phyloP scores from a whole-genome alignment of 2,888 invertebrate species.

The Nasonovia ribisnigri region DNA sequence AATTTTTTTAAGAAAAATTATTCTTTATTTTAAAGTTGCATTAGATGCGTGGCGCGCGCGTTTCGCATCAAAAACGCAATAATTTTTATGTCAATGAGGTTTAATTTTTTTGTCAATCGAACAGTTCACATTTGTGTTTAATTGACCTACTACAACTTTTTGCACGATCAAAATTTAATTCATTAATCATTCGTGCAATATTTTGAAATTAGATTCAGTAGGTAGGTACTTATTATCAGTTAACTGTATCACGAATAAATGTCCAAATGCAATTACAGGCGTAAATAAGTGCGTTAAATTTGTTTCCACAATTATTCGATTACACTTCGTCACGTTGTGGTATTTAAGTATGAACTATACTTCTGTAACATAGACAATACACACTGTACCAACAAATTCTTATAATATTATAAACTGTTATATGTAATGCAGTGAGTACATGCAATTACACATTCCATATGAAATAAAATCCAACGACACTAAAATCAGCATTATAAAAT shows the following conservation, averaged over 20 bases:
- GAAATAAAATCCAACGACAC: not conserved
- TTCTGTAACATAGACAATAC: not conserved
- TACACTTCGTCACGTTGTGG: not conserved
- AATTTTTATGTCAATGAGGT: not conserved
- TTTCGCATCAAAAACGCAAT: not conserved
- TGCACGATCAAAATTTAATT: not conserved
- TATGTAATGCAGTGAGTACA: not conserved
- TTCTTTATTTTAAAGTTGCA: too few relatives aligned
- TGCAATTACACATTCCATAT: not conserved
- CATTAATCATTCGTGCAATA: not conserved
- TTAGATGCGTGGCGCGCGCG: too few relatives aligned
- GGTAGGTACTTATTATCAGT: not conserved
- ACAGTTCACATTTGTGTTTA: not conserved
- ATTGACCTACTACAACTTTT: not conserved
- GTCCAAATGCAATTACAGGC: not conserved
- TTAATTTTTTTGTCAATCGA: not conserved
- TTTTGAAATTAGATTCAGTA: not conserved
- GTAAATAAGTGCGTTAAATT: not conserved
- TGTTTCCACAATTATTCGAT: not conserved
- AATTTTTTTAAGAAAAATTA: too few relatives aligned
- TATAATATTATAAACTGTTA: not conserved
- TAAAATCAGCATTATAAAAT: not conserved
- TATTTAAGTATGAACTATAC: not conserved
- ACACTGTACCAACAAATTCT: not conserved
- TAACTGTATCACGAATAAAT: too few relatives aligned